Base-by-base conservation (phyloP, 1,140 invertebrate species). In the Diuraphis noxia region DNA sequence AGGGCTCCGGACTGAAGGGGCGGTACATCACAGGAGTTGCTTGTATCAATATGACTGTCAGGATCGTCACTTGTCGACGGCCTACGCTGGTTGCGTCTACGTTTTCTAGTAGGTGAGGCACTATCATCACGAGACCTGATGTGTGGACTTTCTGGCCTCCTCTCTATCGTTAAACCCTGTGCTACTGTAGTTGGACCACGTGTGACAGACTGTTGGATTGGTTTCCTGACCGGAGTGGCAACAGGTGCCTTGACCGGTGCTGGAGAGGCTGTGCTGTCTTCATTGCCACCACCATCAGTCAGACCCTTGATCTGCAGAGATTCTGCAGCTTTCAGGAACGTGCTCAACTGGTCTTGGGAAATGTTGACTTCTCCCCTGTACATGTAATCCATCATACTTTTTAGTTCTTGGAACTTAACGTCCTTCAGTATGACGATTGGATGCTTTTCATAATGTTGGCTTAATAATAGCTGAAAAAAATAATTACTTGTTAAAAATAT, bases 361-460 rank as follows among this genome's bases (percentile, higher is more conserved):
- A 98, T 97, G 94, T 98, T 98, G n/a, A 98, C 97, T 95, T 98
- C 97, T 82, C 98, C 98, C 93, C 97, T 95, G 94, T 98, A 98
- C 97, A 98, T 98, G 93, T 98, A 98, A 94, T 98, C 97, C 96
- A 98, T 97, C 96, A 98, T 97, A 92, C 97, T 97, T 94, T 97
- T 96, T 92, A 98, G 94, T 94, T 98, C 97, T 94, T 97, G 96
- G 94, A 97, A 98, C 94, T 97, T 97, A 30, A 98, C 97, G 95
- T 98, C 97, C 94, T 98, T 97, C 92, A 98, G 95, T 94, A 98
- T 97, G 93, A 98, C 96, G 93, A 98, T 97, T 88, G 97, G 97
- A 94, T 98, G 97, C 94, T 98, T 97, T 94, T 98, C 97, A 94
- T 96, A 97, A 94, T 97, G 97, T 94, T 97, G 96, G 94, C 96